A percentile compares a stretch with the other conserved stretches of the same genome.
phyloP scores from a whole-genome alignment of 2,797 vertebrate genomes.

The Poecilia wingei region DNA sequence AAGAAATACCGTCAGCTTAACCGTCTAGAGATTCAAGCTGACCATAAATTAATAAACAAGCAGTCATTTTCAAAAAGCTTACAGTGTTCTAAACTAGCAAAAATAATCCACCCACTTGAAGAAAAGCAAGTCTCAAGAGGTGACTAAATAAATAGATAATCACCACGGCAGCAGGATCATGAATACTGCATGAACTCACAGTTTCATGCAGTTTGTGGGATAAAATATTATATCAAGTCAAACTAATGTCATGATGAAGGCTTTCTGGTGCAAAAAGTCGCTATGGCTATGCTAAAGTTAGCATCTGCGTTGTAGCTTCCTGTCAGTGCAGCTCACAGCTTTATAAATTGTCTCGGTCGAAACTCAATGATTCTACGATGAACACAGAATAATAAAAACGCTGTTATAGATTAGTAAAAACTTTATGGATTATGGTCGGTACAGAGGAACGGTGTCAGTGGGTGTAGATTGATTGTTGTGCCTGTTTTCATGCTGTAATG shows the following conservation, averaged over 20 bases:
- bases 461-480: slow-evolving; percentile 61
- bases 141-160: neutral
- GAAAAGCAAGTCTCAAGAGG: neutral
- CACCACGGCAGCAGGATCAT: neutral
- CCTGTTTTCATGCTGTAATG: slow-evolving; percentile 64
- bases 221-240: neutral
- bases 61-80: neutral
- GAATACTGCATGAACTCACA: neutral
- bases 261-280: neutral
- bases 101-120: neutral
- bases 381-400: neutral
- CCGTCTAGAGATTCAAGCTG: neutral
- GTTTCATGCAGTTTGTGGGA: neutral
- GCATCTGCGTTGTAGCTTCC: neutral
- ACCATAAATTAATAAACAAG: neutral
- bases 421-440: slow-evolving; percentile 40
- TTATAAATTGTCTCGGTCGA: neutral
- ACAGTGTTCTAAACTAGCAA: neutral
- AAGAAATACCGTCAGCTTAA: neutral
- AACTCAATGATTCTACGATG: neutral
- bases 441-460: slow-evolving; percentile 2
- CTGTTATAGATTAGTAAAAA: neutral
- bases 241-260: neutral
- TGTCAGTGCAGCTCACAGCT: neutral
- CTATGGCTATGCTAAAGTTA: neutral